Evolutionary conservation across 2,888 invertebrate genomes (phyloP).

Genomic region (Urechis unicinctus): DNA sequence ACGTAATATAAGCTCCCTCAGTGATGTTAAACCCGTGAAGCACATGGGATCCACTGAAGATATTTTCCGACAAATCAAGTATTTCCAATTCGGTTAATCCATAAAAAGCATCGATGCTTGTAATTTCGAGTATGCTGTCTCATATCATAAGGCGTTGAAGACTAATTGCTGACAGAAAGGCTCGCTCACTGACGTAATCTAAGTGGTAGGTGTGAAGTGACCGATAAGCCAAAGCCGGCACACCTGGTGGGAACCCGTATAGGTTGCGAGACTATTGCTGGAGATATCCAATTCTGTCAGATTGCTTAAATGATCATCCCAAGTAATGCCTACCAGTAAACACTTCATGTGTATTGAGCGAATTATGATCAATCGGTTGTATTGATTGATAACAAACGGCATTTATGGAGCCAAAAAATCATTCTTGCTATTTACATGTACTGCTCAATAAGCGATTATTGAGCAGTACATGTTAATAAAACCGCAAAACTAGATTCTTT

Average conservation of each 20-base stretch:
- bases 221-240: background rate
- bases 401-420: too few relatives aligned
- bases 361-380: too few relatives aligned
- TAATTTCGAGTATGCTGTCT: slow-evolving; percentile 12
- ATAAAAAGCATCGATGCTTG: slow-evolving; percentile 11
- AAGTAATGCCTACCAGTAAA: slow-evolving; percentile 9
- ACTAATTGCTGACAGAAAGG: slow-evolving; percentile 3
- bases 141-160: slow-evolving; percentile 7
- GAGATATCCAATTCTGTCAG: slow-evolving; percentile 11
- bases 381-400: too few relatives aligned
- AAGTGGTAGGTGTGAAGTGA: slow-evolving; percentile 10
- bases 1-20: slow-evolving; percentile 11
- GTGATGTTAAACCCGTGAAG: slow-evolving; percentile 9
- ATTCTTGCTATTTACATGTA: too few relatives aligned
- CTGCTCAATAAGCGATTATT: too few relatives aligned
- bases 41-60: slow-evolving; percentile 13
- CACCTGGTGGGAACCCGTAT: background rate
- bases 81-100: slow-evolving; percentile 6
- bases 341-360: too few relatives aligned
- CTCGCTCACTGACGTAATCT: slow-evolving; percentile 12
- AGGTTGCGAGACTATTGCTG: slow-evolving; percentile 7
- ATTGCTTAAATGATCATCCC: slow-evolving; percentile 7
- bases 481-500: too few relatives aligned
- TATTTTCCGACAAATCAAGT: slow-evolving; percentile 14
- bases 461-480: too few relatives aligned